phyloP scores from a whole-genome alignment of 2,797 vertebrate species.

The Kryptopterus vitreolus region DNA sequence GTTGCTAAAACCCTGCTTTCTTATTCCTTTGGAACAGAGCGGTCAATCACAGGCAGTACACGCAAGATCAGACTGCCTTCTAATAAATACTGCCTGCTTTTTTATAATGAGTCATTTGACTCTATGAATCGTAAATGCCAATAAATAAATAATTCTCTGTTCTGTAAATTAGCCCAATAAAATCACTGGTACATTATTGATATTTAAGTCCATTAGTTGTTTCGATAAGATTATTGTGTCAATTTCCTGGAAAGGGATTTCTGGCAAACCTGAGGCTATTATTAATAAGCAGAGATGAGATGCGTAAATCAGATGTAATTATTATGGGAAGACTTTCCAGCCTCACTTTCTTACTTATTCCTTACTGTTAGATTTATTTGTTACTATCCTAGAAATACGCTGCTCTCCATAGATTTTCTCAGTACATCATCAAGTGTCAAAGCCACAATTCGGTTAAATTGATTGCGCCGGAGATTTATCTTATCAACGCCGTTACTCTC shows the following conservation, averaged over 20 bases:
- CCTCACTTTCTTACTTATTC: too few relatives aligned
- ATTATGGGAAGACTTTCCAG: neutral
- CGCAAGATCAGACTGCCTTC: slow-evolving; percentile 40
- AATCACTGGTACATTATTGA: slow-evolving; percentile 12
- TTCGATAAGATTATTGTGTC: neutral
- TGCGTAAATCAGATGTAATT: neutral
- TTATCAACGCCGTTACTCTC: slow-evolving; percentile 40
- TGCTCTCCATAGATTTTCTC: neutral
- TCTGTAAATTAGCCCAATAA: slow-evolving; percentile 24
- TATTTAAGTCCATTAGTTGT: slow-evolving; percentile 13
- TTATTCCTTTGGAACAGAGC: slow-evolving; percentile 66
- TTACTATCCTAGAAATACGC: neutral
- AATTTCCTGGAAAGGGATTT: neutral
- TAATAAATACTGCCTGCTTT: slow-evolving; percentile 47
- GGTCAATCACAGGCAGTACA: slow-evolving; percentile 55
- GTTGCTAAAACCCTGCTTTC: slow-evolving; percentile 49
- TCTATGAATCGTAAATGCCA: slow-evolving; percentile 42
- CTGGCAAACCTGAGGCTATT: neutral
- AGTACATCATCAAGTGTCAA: neutral
- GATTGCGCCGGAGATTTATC: slow-evolving; percentile 3
- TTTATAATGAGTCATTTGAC: slow-evolving; percentile 34
- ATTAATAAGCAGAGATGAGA: neutral
- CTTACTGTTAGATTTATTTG: neutral
- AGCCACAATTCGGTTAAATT: neutral
- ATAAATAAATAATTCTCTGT: slow-evolving; percentile 47